A percentile compares a stretch with the other conserved stretches of the same genome.
phyloP scores from a whole-genome alignment of 2,888 invertebrate species.

The Girardia tigrina region DNA sequence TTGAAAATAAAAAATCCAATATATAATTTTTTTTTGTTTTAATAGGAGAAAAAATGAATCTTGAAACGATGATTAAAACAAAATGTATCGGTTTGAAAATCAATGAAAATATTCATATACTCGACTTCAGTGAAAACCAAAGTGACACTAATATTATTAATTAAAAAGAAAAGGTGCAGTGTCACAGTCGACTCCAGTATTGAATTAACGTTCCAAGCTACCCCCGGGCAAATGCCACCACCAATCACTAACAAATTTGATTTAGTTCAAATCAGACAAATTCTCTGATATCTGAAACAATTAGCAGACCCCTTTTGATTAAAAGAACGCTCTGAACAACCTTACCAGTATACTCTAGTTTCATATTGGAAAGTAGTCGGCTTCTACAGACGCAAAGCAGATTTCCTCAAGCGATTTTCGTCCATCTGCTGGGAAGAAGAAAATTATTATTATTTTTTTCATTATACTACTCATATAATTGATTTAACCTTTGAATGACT shows the following conservation, averaged over 20 bases:
- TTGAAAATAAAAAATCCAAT: too few species aligned
- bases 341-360: constrained; percentile 9
- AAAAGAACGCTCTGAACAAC: background rate
- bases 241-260: constrained; percentile 15
- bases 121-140: constrained; percentile 19
- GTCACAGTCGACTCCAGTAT: background rate
- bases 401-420: background rate
- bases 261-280: constrained; percentile 23
- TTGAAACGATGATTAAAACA: too few species aligned
- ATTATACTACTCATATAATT: constrained; percentile 20
- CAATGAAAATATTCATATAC: constrained; percentile 23
- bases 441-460: constrained; percentile 21
- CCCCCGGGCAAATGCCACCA: background rate
- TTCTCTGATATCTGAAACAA: constrained; percentile 23
- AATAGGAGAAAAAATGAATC: too few species aligned
- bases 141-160: constrained; percentile 23
- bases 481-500: constrained; percentile 17
- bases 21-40: too few species aligned
- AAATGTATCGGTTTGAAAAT: constrained; percentile 6
- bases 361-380: constrained; percentile 13
- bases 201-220: constrained; percentile 23
- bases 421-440: background rate
- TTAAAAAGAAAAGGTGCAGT: constrained; percentile 5
- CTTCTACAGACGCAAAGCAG: constrained; percentile 20
- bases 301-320: constrained; percentile 23